Conservation (phyloP, 2,113 vertebrate genomes). For the Gnathonemus longibarbis region DNA sequence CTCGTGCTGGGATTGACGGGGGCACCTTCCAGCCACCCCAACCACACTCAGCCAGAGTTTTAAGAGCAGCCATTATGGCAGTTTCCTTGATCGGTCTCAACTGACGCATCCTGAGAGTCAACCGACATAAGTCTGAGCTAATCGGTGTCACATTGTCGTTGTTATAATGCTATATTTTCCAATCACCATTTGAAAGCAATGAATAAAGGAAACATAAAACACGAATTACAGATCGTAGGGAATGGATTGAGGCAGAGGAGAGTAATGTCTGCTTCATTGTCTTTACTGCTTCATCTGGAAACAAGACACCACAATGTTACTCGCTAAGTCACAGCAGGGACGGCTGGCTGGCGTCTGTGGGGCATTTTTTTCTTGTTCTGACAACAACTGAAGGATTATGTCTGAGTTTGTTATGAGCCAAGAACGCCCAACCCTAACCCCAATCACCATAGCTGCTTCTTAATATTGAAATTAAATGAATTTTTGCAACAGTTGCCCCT, state of each 20-base stretch:
- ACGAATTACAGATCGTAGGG: constrained; percentile 31
- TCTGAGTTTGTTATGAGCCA: background rate
- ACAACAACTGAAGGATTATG: constrained; percentile 14
- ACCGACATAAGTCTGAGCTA: constrained; percentile 28
- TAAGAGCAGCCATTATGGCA: constrained; percentile 46
- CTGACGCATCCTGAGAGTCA: constrained; percentile 29
- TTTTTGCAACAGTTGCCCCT: constrained; percentile 18
- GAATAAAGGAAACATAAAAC: constrained; percentile 25
- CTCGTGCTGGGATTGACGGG: constrained; percentile 3
- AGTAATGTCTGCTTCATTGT: background rate
- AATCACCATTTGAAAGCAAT: constrained; percentile 29
- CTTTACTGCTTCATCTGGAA: background rate
- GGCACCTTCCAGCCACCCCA: constrained; percentile 13
- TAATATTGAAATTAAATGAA: background rate
- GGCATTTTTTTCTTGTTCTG: background rate
- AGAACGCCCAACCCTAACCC: background rate
- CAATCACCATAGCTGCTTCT: background rate
- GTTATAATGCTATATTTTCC: constrained; percentile 55
- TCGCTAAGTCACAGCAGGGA: background rate
- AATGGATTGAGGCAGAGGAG: background rate
- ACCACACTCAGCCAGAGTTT: constrained; percentile 19
- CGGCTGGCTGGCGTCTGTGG: background rate
- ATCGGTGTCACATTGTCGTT: constrained; percentile 52
- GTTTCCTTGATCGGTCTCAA: constrained; percentile 48
- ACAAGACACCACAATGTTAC: background rate